Base-by-base conservation (phyloP, 1,140 invertebrate genomes). In the Oryctes rhinoceros region DNA sequence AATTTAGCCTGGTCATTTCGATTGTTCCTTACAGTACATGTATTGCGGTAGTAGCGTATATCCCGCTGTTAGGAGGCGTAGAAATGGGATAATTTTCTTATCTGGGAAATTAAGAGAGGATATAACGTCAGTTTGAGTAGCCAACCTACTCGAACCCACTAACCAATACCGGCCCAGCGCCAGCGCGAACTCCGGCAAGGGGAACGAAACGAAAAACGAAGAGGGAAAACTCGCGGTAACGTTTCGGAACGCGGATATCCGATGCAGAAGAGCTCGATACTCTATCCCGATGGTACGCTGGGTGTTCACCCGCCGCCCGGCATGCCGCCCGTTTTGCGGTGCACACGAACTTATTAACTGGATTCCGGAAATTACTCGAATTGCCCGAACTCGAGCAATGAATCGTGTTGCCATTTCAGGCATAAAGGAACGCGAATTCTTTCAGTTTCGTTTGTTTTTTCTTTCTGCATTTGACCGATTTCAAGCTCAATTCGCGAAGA, bases 331-430 rank as follows among this genome's bases (percentile, higher is more conserved):
- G 1, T 44, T 7, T 44, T 44, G 53, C 20, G 15, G 53, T 62
- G 13, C 53, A 62, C 53, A 15, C 53, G 53, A 62, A 62, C 53
- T 62, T 62, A 62, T 62, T 62, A 62, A 62, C 53, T 62, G 4
- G 53, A 62, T 62, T 62, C 53, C 53, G 53, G 53, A 62, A 62
- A 62, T 62, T 62, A 20, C 53, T 62, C 20, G 53, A 62, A 62
- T 62, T 20, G 53, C 39, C 5, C 39, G 39, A 44, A 44, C 39
- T 44, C 39, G 39, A 44, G 39, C 39, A 44, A 44, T 10, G 39
- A 44, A 44, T 44, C 39, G 39, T 10, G 39, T 44, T 44, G 39
- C 39, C 39, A 7, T 44, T 44, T 44, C 39, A 4, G 39, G 5
- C 5, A 7, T 44, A 44, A 44, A 44, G 5, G 39, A 44, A 4